Base-by-base conservation (phyloP, 2,113 vertebrate genomes). In the Trematocara marginatum region DNA sequence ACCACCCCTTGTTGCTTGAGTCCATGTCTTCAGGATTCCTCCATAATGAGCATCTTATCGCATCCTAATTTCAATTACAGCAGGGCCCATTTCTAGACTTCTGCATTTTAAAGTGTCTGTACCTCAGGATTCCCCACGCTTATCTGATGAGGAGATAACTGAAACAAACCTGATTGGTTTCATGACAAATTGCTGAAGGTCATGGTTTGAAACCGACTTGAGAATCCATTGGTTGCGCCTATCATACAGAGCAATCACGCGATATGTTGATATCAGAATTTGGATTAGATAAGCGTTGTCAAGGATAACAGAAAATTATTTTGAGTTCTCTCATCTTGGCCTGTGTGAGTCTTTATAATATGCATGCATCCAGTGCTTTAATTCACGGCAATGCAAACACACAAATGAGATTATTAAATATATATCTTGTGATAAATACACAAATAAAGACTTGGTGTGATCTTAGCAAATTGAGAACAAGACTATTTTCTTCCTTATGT, bases 131-230 rank as follows among this genome's bases (percentile, higher is more conserved):
- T 92, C 86, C 90, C 87, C 82, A 11, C 16, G 53, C 34, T 90
- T 91, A 93, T 90, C 90, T 92, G 94, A 96, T 93, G 84, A 78
- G 82, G 86, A 89, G 91, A 92, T 82, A 89, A 89, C 86, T 91
- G 94, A 93, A 88, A 94, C 94, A 92, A 95, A 94, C 93, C 82
- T 92, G 95, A 96, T 95, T 94, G 93, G 93, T 93, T 95, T 91
- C 79, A 81, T 88, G 90, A 92, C 88, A 79, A 93, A 94, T 85
- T 51, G 84, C 86, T 79, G 74, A 82, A 59, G 90, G 94, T 94
- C 92, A 93, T 52, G 92, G 82, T 93, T 93, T 80, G 89, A 92
- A 92, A 87, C 86, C 3, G 81, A 88, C 86, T 89, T 35, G 38
- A 90, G 84, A 90, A 94, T 91, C 85, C 86, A 94, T 95, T 94